phyloP scores from a whole-genome alignment of 1,140 invertebrate species.

The Pseudomyrmex sp. region DNA sequence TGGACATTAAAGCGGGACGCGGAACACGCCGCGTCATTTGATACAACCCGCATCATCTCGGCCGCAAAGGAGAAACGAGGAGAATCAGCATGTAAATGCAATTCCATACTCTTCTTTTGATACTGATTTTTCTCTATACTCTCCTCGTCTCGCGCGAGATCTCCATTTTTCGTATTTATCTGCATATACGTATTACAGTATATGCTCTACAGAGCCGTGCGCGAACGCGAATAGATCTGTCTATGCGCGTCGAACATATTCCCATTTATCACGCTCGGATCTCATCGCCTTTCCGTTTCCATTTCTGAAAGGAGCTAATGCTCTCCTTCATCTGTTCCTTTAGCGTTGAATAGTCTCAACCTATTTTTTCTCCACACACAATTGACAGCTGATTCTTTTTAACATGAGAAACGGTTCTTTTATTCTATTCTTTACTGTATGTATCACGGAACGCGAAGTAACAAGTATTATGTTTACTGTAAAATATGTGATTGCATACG shows the following conservation, averaged over 20 bases:
- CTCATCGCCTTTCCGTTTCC: slow-evolving; percentile 34
- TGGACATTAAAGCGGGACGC: slow-evolving; percentile 62
- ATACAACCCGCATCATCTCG: slow-evolving; percentile 32
- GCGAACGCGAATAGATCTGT: slow-evolving; percentile 36
- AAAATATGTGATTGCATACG: slow-evolving; percentile 21
- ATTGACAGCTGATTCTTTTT: slow-evolving; percentile 37
- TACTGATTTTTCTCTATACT: slow-evolving; percentile 42
- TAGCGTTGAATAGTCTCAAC: slow-evolving; percentile 7
- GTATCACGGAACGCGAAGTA: neutral
- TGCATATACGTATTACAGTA: slow-evolving; percentile 17
- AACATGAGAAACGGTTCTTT: slow-evolving; percentile 34
- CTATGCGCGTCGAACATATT: slow-evolving; percentile 25
- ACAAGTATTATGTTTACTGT: slow-evolving; percentile 20
- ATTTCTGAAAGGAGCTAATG: slow-evolving; percentile 56
- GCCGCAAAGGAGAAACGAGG: neutral
- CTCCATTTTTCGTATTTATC: slow-evolving; percentile 49
- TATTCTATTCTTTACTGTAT: neutral
- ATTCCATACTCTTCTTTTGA: slow-evolving; percentile 69
- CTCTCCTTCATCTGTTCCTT: slow-evolving; percentile 51
- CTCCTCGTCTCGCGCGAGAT: slow-evolving; percentile 31
- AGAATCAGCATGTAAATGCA: slow-evolving; percentile 67
- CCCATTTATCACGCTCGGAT: slow-evolving; percentile 60
- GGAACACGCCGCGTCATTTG: slow-evolving; percentile 57
- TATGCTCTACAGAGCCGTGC: neutral
- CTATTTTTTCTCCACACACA: neutral